A percentile compares a stretch with the other conserved stretches of the same genome.
Conservation (phyloP, 2,113 vertebrate genomes). For the Fulmarus glacialis region DNA sequence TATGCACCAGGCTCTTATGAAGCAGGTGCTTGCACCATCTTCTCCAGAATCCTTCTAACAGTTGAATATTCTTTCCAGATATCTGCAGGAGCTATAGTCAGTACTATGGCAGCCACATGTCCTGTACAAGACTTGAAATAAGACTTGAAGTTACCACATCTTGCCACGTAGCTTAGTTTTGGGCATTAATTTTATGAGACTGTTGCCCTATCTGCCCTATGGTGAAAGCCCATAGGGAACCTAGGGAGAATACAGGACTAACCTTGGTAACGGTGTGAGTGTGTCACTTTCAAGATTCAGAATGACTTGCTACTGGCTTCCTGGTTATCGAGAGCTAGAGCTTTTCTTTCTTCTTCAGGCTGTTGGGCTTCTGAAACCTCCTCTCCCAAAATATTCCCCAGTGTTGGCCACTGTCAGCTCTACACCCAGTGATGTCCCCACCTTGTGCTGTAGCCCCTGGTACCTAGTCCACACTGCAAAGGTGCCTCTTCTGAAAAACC, state of each 20-base stretch:
- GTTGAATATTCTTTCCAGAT: neutral
- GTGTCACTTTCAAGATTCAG: neutral
- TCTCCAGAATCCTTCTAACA: neutral
- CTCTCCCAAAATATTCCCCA: neutral
- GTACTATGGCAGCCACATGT: neutral
- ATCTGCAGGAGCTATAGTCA: neutral
- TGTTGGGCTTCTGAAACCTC: neutral
- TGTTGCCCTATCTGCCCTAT: neutral
- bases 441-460: neutral
- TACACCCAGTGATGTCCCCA: neutral
- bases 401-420: fast-evolving
- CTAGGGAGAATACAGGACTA: neutral
- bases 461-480: neutral
- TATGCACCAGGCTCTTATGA: neutral
- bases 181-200: neutral
- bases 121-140: neutral
- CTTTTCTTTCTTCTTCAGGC: neutral
- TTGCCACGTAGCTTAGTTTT: neutral
- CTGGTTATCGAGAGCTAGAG: neutral
- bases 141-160: neutral
- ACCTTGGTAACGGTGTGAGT: neutral
- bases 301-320: neutral
- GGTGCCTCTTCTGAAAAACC: neutral
- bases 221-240: neutral
- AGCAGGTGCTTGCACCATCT: neutral